Evolutionary conservation across 2,113 vertebrate genomes (phyloP), one percentile per base, ranked within the genome.

Genomic region (Dicaeum eximium): DNA sequence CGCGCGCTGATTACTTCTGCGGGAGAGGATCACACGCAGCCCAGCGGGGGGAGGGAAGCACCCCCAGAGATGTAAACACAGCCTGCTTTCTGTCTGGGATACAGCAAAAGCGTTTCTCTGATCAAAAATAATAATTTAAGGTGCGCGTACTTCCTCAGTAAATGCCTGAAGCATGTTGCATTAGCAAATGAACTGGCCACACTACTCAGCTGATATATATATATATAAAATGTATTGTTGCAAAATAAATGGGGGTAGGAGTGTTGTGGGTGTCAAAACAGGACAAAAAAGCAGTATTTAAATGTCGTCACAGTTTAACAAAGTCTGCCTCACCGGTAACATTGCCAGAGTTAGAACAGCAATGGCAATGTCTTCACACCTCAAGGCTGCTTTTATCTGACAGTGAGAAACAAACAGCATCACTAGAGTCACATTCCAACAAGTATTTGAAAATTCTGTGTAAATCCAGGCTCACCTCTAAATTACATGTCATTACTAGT

Each of bases 1-100:
- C 91, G 58, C 13, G 24, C 4, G 1, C 92, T 95, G 96, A 97
- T 97, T 97, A 96, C 91, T 96, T 95, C 74, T 94, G 64, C 0
- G 9, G 83, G 80, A 80, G 83, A 90, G 87, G 73, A 93, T 96
- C 93, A 91, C 85, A 94, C 13, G 70, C 77, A 56, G 88, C 65
- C 45, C 5, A 40, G 51, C 2, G 37, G 87, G 92, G 91, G 92
- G 8, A 79, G 92, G 86, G 72, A 94, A 69, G 69, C 1, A 64
- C 71, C 60, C 51, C 77, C 20, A 4, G 78, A 90, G 83, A 86
- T 80, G 88, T 77, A 96, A 54, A 47, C 42, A 93, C 79, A 91
- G 66, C 57, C 57, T 95, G 95, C 54, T 80, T 62, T 37, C 40
- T 79, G 61, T 45, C 91, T 58, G 67, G 27, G 15, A 80, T 38